Base-by-base conservation (phyloP, 37 sponge, comb jelly and placozoan genomes). In the Haliclona indistincta region DNA sequence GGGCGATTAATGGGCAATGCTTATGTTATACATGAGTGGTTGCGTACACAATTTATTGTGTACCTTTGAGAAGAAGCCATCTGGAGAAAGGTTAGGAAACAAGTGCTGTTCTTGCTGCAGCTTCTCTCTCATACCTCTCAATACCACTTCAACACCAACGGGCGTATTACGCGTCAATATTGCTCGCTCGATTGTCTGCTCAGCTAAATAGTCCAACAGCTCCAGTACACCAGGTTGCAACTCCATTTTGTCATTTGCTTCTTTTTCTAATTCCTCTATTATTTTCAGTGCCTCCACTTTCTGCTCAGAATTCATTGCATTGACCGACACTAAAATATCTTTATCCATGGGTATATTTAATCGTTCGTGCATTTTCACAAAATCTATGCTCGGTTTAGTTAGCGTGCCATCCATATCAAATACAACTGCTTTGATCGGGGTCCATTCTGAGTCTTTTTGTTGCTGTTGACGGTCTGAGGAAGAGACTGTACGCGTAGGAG, bases 391-490 rank as follows among this genome's bases (percentile, higher is more conserved):
- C 8, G 90, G 90, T 2, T 81, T 10, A 22, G 90, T 90, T 17
- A 90, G 71, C 2, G 90, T 90, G 1, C 90, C 90, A 69, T 90
- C 90, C 90, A 90, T 90, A 68, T 90, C 90, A 23, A 90, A 90
- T 22, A 90, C 80, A 0, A 90, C 81, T 15, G 85, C 90, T 54
- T 54, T 44, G 4, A 82, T 67, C 25, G 43, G 70, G n/a, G n/a
- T n/a, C n/a, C n/a, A n/a, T n/a, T n/a, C n/a, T n/a, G n/a, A n/a
- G n/a, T n/a, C n/a, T n/a, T n/a, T n/a, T n/a, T n/a, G n/a, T n/a
- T n/a, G n/a, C n/a, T n/a, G n/a, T n/a, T n/a, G n/a, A n/a, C n/a
- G n/a, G n/a, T n/a, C n/a, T n/a, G n/a, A n/a, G n/a, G n/a, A n/a
- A n/a, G n/a, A n/a, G n/a, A n/a, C n/a, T n/a, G n/a, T n/a, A n/a